These are phyloP conservation scores for Cydia pomonella DNA, from an alignment of 1,140 invertebrate species.

Conservation along the genomic window DNA sequence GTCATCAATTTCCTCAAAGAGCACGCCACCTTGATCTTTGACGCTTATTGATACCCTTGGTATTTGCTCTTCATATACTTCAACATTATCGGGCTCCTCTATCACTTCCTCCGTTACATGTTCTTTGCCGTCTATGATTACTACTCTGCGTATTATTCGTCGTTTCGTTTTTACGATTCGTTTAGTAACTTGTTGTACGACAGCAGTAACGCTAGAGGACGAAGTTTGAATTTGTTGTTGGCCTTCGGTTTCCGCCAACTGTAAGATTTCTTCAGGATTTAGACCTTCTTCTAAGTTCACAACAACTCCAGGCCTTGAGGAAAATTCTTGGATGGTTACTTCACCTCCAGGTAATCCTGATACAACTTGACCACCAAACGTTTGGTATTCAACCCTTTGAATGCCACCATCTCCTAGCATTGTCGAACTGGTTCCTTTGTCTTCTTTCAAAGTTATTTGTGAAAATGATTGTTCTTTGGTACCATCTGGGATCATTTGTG, in stretches of 20 bases:
- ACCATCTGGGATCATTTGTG: slow-evolving; percentile 66
- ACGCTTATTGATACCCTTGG: slow-evolving; percentile 89
- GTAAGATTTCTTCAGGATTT: slow-evolving; percentile 81
- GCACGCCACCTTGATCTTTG: slow-evolving; percentile 71
- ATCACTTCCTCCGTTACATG: slow-evolving; percentile 90
- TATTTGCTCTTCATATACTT: slow-evolving; percentile 87
- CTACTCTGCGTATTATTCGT: slow-evolving; percentile 87
- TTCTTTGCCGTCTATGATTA: slow-evolving; percentile 91
- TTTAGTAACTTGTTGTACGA: slow-evolving; percentile 89
- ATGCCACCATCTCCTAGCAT: slow-evolving; percentile 83
- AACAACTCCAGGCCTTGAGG: slow-evolving; percentile 82
- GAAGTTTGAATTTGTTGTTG: slow-evolving; percentile 73
- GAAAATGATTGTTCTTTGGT: slow-evolving; percentile 83
- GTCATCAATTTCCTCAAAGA: slow-evolving; percentile 56
- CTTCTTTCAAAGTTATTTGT: slow-evolving; percentile 83
- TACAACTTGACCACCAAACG: slow-evolving; percentile 83
- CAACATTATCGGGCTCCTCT: slow-evolving; percentile 90
- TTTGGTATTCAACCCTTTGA: slow-evolving; percentile 83
- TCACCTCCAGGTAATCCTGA: slow-evolving; percentile 83
- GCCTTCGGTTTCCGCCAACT: slow-evolving; percentile 81
- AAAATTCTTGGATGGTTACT: slow-evolving; percentile 84
- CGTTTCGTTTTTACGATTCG: slow-evolving; percentile 87
- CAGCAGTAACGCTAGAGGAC: slow-evolving; percentile 85
- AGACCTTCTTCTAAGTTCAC: slow-evolving; percentile 79
- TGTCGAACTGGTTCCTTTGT: slow-evolving; percentile 83